Evolutionary conservation across 2,888 invertebrate genomes (phyloP), one percentile per base, ranked within the genome.

Genomic region (Lasioglossum pauxillum): DNA sequence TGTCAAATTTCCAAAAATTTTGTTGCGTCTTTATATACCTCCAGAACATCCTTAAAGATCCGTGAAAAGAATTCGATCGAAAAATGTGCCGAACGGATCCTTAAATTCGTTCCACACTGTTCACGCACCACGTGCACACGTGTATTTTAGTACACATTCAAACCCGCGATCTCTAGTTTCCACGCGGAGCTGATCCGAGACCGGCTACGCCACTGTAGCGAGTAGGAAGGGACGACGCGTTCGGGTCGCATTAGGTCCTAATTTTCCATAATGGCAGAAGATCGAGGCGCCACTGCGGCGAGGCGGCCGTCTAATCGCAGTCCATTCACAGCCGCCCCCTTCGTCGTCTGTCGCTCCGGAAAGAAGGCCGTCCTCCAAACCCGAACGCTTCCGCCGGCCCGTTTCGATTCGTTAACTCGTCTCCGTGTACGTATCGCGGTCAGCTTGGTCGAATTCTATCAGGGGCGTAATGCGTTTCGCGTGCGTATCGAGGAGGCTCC

Each of bases 211-310:
- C 90, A 88, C 57, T 92, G 92, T 57, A n/a, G n/a, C 57, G 57
- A 41, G 71, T n/a, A n/a, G 41, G 71, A 41, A 78, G 60, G 53
- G 84, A 84, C 78, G 83, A 84, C 88, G 87, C 85, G 90, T 85
- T 72, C 74, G 87, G 85, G 80, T 90, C 87, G 85, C 90, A 90
- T 90, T 90, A 92, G 91, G 91, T 89, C 89, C 92, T 92, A 93
- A 94, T 93, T 92, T 92, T 90, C 92, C 90, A 91, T 93, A 93
- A 93, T 93, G 93, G 92, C 91, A 89, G 92, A 92, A 88, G 91
- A 90, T 90, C 78, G 86, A 90, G 93, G 93, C 94, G 93, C 92
- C 93, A 91, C 88, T 80, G 83, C 82, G 91, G 88, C 88, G 89
- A 86, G 87, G 88, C 88, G 88, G 87, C 82, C 90, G 86, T 86